Base-by-base conservation (phyloP, 2,888 invertebrate genomes). In the Halictus ligatus region DNA sequence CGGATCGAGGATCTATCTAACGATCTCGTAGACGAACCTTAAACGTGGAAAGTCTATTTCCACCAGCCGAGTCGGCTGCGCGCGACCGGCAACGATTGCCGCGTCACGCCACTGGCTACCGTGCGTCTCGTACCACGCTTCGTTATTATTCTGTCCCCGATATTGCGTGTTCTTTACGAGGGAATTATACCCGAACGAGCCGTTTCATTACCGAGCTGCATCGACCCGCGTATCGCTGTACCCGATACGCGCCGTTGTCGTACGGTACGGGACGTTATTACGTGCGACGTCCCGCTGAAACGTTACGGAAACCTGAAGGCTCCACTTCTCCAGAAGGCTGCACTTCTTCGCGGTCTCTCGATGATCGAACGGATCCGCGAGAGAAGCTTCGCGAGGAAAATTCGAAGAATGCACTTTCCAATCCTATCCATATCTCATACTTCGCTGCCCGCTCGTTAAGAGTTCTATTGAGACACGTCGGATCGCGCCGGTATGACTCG, bases 1-100 rank as follows among this genome's bases (percentile, higher is more conserved):
- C 35, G 67, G 40, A 40, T 69, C 40, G 5, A 21, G 40, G 40
- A 40, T 43, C 69, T 69, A 69, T 69, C 69, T n/a, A 69, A 69
- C 69, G 81, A 88, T 86, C n/a, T 81, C 80, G 86, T 80, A 74
- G 81, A 86, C 76, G 87, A 81, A 73, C 48, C 18, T 48, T 77
- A 29, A 29, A 75, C 35, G 8, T 40, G 78, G 69, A 73, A 50
- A 80, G 64, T 71, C 78, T 76, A 72, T 77, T 78, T 69, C n/a
- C 58, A n/a, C n/a, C 35, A 15, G 64, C 2, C 18, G 29, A 64
- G 60, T 64, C 35, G 40, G 50, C 50, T 10, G n/a, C 71, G n/a
- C n/a, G 81, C 46, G 58, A 43, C 69, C 54, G 46, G 73, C 72
- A 60, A 75, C 60, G 54, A 69, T 75, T 73, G 15, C 35, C 29